Percentiles rank a stretch among this genome's conserved stretches.
Evolutionary conservation across 2,113 vertebrate genomes (phyloP).

Genomic region (Mungos mungo): DNA sequence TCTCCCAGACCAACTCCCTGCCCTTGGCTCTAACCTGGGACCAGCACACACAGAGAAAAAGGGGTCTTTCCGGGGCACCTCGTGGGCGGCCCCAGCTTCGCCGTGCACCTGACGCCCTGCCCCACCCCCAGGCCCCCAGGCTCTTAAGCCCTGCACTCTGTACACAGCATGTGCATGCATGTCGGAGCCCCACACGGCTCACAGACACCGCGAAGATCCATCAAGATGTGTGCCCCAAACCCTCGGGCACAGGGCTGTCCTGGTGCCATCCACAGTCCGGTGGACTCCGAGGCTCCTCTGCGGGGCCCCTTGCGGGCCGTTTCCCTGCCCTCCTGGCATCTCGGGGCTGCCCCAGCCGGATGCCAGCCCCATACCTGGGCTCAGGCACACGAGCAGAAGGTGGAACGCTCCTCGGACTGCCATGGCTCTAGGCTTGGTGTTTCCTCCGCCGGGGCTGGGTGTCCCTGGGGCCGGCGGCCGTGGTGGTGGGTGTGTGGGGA

Average conservation of each 20-base stretch:
- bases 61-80: conserved; percentile 11
- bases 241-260: neutral
- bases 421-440: conserved; percentile 71
- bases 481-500: conserved; percentile 17
- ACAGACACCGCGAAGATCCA: too few relatives aligned
- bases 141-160: neutral
- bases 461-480: neutral
- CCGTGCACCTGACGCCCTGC: neutral
- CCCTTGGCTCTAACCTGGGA: neutral
- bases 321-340: neutral
- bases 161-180: fast-evolving
- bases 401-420: conserved; percentile 73
- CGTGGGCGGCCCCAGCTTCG: neutral
- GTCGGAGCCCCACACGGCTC: neutral
- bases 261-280: neutral
- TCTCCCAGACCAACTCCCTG: neutral
- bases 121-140: neutral
- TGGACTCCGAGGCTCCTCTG: neutral
- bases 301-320: neutral
- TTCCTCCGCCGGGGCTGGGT: conserved; percentile 51
- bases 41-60: neutral
- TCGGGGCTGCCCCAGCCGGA: neutral
- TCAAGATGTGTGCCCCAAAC: neutral
- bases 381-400: conserved; percentile 81
- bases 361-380: conserved; percentile 82